Base-by-base conservation (phyloP, 2,113 vertebrate genomes). In the Alexandromys fortis region DNA sequence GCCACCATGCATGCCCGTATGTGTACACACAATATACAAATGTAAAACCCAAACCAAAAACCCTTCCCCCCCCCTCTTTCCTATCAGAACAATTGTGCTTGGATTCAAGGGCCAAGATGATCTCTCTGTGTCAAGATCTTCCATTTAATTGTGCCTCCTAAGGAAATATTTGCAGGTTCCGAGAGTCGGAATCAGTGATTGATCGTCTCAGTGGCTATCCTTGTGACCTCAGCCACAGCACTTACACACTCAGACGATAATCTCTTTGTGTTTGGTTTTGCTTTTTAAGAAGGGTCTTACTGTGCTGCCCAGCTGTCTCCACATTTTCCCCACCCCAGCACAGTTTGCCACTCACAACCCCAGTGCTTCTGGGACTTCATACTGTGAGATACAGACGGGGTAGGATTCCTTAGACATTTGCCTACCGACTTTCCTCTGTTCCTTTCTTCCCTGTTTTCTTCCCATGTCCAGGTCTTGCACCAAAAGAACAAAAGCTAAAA, bases 361-460 rank as follows among this genome's bases (percentile, higher is more conserved):
- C 0, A 52, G 22, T n/a, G 33, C 49, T 58, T 0, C 7, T 38
- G 45, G 86, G 52, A 78, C 55, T 89, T 93, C 47, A 82, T 33
- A 70, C 24, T 86, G 75, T 11, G 81, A 88, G 38, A 63, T 45
- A 55, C 38, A 90, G 76, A 26, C 33, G 38, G 81, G 67, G 21
- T 76, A 73, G 24, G 33, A 67, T 9, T 89, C 79, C 42, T 89
- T 33, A 73, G 65, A 49, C 1, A 70, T 72, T 81, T 78, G 79
- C 30, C 30, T 38, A 38, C 22, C 35, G 47, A 78, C 26, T 92
- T 73, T 65, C 24, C 38, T 88, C 73, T 61, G 11, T 85, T 81
- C 77, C 24, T 42, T 83, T 55, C 55, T 92, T 92, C 28, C 30
- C 75, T 19, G 24, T 16, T 93, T 63, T 88, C 68, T 93, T 79